phyloP scores from a whole-genome alignment of 1,140 invertebrate species.

The Heliconius eleuchia region DNA sequence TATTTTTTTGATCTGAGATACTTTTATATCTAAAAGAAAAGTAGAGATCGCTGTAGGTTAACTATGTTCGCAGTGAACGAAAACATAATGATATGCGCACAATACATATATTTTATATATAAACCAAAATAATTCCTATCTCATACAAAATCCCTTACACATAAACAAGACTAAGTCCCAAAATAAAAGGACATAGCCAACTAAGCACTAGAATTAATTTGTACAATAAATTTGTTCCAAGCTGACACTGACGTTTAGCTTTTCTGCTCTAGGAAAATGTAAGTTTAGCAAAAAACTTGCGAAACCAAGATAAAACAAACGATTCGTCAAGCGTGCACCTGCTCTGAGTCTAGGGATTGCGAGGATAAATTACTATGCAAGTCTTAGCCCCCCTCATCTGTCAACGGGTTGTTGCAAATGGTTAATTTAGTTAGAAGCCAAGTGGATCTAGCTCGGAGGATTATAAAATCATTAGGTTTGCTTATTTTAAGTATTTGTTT shows the following conservation, averaged over 20 bases:
- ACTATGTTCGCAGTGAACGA: no score
- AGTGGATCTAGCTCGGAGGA: not conserved
- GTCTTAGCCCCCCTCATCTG: constrained; percentile 52
- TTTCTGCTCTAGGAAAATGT: constrained; percentile 26
- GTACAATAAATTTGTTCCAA: constrained; percentile 6
- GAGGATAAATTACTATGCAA: constrained; percentile 67
- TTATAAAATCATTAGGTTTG: constrained; percentile 1
- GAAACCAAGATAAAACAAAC: constrained; percentile 60
- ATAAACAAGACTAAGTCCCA: not conserved
- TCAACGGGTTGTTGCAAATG: constrained; percentile 29
- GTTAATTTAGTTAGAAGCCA: not conserved
- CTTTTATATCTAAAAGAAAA: no score
- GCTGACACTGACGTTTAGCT: constrained; percentile 18
- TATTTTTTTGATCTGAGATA: no score
- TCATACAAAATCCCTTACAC: not conserved
- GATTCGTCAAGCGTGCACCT: constrained; percentile 65
- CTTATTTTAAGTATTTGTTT: not conserved
- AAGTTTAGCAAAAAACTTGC: constrained; percentile 55
- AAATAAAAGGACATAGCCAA: not conserved
- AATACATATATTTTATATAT: not conserved
- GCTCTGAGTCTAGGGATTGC: constrained; percentile 60
- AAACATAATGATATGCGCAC: no score
- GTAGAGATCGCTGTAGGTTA: no score
- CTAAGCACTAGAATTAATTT: constrained; percentile 10
- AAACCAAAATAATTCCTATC: not conserved